Conservation (phyloP, 2,888 invertebrate species). For the Drosophila pseudotalamancana region DNA sequence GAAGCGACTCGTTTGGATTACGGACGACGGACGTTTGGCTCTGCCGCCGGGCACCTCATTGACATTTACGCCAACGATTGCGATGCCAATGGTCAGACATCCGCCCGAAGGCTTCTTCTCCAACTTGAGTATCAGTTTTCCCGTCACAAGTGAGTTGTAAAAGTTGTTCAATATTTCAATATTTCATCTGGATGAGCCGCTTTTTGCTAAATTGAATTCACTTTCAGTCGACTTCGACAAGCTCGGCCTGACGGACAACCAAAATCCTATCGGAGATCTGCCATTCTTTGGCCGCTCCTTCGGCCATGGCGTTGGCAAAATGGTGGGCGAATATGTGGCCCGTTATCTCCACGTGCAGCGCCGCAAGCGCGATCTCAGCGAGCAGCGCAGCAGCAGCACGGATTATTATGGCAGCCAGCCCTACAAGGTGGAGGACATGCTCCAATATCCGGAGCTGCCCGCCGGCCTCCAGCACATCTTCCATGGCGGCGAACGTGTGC, state of each 20-base stretch:
- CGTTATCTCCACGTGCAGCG: slow-evolving; percentile 87
- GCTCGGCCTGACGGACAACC: slow-evolving; percentile 93
- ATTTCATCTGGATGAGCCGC: too few relatives aligned
- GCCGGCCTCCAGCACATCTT: slow-evolving; percentile 86
- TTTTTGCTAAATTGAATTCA: background rate
- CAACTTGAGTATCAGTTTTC: slow-evolving; percentile 92
- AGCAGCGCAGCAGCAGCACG: slow-evolving; percentile 54
- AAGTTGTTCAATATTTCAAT: too few relatives aligned
- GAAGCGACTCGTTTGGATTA: slow-evolving; percentile 93
- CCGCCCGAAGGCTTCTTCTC: slow-evolving; percentile 94
- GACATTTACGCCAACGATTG: slow-evolving; percentile 91
- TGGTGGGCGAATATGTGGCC: slow-evolving; percentile 89
- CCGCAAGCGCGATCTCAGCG: slow-evolving; percentile 84
- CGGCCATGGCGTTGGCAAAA: slow-evolving; percentile 89
- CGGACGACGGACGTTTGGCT: slow-evolving; percentile 92
- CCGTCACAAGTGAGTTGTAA: slow-evolving; percentile 90
- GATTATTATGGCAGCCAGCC: too few relatives aligned
- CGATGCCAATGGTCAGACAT: slow-evolving; percentile 92
- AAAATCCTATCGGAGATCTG: slow-evolving; percentile 92
- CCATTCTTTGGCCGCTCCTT: slow-evolving; percentile 91
- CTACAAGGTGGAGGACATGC: slow-evolving; percentile 60
- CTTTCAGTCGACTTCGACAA: slow-evolving; percentile 92
- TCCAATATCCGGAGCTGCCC: slow-evolving; percentile 82
- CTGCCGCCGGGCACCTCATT: slow-evolving; percentile 93
- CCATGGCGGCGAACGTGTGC: slow-evolving; percentile 92